phyloP scores from a whole-genome alignment of 2,113 vertebrate species.

The Oncorhynchus gorbuscha region DNA sequence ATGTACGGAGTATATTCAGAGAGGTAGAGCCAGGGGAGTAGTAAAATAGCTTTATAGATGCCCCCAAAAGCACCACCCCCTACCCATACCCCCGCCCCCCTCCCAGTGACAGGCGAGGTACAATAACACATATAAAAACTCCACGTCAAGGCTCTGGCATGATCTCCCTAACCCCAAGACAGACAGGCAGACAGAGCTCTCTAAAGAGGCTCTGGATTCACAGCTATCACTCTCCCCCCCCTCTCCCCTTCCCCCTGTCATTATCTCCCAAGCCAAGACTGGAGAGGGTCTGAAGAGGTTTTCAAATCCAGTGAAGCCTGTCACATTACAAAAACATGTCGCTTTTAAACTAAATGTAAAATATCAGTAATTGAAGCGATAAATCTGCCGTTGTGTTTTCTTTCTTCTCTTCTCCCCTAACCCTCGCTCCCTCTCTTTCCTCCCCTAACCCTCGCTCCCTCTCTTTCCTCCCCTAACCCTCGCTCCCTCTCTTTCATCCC shows the following conservation, averaged over 20 bases:
- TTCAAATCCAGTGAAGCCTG: constrained; percentile 85
- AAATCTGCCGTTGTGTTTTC: constrained; percentile 85
- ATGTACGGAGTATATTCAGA: neutral
- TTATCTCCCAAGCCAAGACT: constrained; percentile 76
- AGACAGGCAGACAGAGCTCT: constrained; percentile 52
- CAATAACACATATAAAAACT: constrained; percentile 38
- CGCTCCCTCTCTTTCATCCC: no score
- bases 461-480: no score
- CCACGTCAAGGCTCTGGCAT: constrained; percentile 58
- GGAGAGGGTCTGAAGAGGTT: constrained; percentile 81
- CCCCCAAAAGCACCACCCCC: no score
- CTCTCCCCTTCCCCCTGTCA: constrained; percentile 67
- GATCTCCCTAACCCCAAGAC: constrained; percentile 63
- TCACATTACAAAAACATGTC: constrained; percentile 93
- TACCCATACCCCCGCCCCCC: neutral
- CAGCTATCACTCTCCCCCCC: constrained; percentile 74
- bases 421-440: constrained; percentile 20
- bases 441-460: no score
- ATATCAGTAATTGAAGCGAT: constrained; percentile 93
- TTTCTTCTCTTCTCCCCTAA: constrained; percentile 1
- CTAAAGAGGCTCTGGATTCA: constrained; percentile 62
- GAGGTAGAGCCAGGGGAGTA: neutral
- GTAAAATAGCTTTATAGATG: no score
- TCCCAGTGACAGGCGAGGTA: constrained; percentile 34
- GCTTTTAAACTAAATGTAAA: constrained; percentile 95